These are phyloP conservation scores for Rynchops niger DNA, from an alignment of 2,113 vertebrate species.

Conservation along the genomic window DNA sequence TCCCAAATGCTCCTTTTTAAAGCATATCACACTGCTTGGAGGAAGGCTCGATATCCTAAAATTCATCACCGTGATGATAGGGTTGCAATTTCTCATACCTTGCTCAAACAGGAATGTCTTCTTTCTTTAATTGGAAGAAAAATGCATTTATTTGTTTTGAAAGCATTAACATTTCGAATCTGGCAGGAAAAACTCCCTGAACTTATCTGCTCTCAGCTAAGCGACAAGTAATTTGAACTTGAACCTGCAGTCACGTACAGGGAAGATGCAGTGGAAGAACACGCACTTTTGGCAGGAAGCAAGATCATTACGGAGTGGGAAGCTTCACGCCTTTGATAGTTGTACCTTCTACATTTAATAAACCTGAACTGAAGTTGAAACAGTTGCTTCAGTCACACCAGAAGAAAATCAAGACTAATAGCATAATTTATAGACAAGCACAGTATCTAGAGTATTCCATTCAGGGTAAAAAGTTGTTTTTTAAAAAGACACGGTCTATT, in stretches of 20 bases:
- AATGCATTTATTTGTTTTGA: slow-evolving; percentile 18
- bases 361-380: slow-evolving; percentile 20
- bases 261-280: slow-evolving; percentile 1
- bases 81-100: not conserved
- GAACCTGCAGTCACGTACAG: not conserved
- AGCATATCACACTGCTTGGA: not conserved
- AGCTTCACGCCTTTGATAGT: not conserved
- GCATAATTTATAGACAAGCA: not conserved
- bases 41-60: not conserved
- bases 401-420: not conserved
- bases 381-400: not conserved
- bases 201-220: slow-evolving; percentile 35
- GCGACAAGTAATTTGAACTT: slow-evolving; percentile 14
- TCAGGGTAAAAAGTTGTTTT: not conserved
- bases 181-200: slow-evolving; percentile 6
- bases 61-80: not conserved
- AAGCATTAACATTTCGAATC: not conserved
- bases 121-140: slow-evolving; percentile 31
- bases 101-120: not conserved
- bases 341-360: not conserved
- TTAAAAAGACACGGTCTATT: not conserved
- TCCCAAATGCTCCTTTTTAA: slow-evolving; percentile 2
- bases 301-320: slow-evolving; percentile 1
- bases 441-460: not conserved
- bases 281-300: not conserved